Evolutionary conservation across 2,797 vertebrate species (phyloP), one percentile per base, ranked within the genome.

Genomic region (Hybognathus amarus): DNA sequence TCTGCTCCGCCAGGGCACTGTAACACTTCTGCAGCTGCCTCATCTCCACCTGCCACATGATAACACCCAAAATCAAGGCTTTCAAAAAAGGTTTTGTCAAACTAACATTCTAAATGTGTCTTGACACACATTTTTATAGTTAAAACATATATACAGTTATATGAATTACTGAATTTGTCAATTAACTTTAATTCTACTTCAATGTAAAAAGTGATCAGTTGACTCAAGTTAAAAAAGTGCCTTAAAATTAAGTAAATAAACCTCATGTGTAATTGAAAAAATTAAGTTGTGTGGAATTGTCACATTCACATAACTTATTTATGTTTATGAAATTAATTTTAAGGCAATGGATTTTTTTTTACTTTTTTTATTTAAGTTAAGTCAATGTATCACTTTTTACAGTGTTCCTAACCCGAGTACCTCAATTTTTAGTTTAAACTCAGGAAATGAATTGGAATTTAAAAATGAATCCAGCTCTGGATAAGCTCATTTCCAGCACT

Each of bases 1-100:
- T 99, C 87, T 99, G 98, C 30, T 96, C 95, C 0, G 95, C 96
- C 93, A 99, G 93, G 67, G 96, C 96, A 85, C 94, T 94, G 94
- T 99, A 99, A 92, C 98, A 98, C 91, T 97, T 98, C 89, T 98
- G 97, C 66, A 99, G 96, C 90, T 99, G 97, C 36, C 94, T 95
- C 97, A 99, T 97, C 95, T 99, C 98, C 90, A 99, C 96, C 98
- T 99, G 93, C 5, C 56, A 38, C 79, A 64, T 6, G 10, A 27
- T n/a, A 40, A 36, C 47, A 63, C 2, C 59, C 24, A 63, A 30
- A 27, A 61, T 27, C 1, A 18, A 27, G 11, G 7, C n/a, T 47
- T 70, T 70, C 13, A 27, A 68, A 68, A 68, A 42, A 3, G 3
- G 3, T 69, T 47, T 17, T 2, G 8, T 3, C 68, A 70, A 47